Conservation (phyloP, 1,140 invertebrate species). For the Heliconius nattereri region DNA sequence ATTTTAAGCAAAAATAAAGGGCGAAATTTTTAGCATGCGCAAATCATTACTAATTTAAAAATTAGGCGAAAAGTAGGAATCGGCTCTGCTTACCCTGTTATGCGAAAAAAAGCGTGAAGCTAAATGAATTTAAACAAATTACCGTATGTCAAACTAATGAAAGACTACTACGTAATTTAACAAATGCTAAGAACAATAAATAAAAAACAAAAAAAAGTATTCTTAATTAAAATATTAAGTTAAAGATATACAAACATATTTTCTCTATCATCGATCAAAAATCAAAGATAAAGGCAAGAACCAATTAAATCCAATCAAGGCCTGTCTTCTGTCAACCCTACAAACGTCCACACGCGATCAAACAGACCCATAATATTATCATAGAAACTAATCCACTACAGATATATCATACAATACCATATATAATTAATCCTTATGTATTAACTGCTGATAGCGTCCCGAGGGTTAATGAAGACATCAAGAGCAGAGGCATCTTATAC, state of each 20-base stretch:
- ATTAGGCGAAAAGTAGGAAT: too few species aligned
- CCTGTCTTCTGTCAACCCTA: background rate
- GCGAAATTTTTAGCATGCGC: too few species aligned
- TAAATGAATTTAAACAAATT: too few species aligned
- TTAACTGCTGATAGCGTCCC: slow-evolving; percentile 50
- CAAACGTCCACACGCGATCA: background rate
- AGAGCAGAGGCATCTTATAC: slow-evolving; percentile 58
- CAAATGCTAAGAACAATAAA: too few species aligned
- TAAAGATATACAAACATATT: background rate
- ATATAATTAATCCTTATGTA: slow-evolving; percentile 48
- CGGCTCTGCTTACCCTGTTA: too few species aligned
- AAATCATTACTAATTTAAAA: too few species aligned
- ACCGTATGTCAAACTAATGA: too few species aligned
- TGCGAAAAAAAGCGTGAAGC: too few species aligned
- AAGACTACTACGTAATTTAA: too few species aligned
- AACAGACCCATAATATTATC: slow-evolving; percentile 5
- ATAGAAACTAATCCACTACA: slow-evolving; percentile 13
- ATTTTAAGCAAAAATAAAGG: too few species aligned
- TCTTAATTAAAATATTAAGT: too few species aligned
- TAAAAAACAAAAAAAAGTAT: too few species aligned
- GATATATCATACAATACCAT: slow-evolving; percentile 40
- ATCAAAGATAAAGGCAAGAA: background rate
- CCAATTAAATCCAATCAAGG: background rate
- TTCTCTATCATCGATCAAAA: background rate
- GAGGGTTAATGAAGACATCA: slow-evolving; percentile 64